Evolutionary conservation across 2,888 invertebrate species (phyloP).

Genomic region (Eilema griseolum): DNA sequence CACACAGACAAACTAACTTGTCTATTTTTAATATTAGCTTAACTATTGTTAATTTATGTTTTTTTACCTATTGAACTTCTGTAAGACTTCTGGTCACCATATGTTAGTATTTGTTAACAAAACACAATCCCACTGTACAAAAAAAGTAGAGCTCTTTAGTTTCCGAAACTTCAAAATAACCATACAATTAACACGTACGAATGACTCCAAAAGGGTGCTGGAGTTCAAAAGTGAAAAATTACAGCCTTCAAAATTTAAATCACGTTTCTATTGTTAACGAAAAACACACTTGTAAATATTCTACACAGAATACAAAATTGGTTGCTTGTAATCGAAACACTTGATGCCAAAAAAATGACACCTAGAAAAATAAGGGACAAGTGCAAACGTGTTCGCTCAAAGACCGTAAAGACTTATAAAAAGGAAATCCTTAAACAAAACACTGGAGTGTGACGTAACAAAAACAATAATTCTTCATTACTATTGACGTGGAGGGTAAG

Average conservation of each 20-base stretch:
- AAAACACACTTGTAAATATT: slow-evolving; percentile 14
- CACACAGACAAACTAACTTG: no score
- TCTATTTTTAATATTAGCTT: no score
- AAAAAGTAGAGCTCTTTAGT: slow-evolving; percentile 11
- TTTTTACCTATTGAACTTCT: no score
- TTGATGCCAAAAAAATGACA: slow-evolving; percentile 55
- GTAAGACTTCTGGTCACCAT: not conserved
- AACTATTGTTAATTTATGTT: no score
- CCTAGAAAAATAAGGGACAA: slow-evolving; percentile 69
- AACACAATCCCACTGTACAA: slow-evolving; percentile 6
- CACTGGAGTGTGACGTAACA: slow-evolving; percentile 77
- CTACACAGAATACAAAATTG: slow-evolving; percentile 24
- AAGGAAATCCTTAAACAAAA: slow-evolving; percentile 83
- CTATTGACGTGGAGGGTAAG: slow-evolving; percentile 65
- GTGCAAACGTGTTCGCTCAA: slow-evolving; percentile 79
- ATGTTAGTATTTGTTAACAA: slow-evolving; percentile 11
- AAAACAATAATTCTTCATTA: slow-evolving; percentile 86
- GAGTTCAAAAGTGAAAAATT: slow-evolving; percentile 27
- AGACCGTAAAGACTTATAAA: slow-evolving; percentile 75
- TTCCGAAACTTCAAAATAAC: slow-evolving; percentile 31
- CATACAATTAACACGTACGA: slow-evolving; percentile 50
- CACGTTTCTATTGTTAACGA: not conserved
- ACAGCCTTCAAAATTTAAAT: slow-evolving; percentile 13
- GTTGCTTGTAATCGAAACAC: slow-evolving; percentile 39
- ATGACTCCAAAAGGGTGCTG: slow-evolving; percentile 37